These are phyloP conservation scores for Colaptes auratus DNA, from an alignment of 2,113 vertebrate genomes.

Conservation along the genomic window DNA sequence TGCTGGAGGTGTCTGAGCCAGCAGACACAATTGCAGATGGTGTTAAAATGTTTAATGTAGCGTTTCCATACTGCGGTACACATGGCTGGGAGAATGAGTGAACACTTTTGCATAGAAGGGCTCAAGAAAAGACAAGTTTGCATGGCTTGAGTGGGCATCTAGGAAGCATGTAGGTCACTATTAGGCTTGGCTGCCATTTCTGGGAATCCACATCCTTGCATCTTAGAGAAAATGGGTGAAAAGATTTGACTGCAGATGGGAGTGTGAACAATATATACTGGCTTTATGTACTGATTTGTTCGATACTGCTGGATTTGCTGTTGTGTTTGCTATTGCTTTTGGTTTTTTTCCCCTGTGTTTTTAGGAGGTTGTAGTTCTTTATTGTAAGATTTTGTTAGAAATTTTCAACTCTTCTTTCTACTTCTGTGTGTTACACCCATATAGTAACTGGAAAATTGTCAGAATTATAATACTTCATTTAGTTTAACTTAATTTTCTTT, in stretches of 20 bases:
- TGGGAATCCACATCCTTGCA: not conserved
- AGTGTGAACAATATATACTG: not conserved
- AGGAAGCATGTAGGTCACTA: not conserved
- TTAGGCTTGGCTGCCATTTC: not conserved
- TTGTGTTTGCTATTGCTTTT: not conserved
- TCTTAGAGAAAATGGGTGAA: not conserved
- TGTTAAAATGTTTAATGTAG: conserved; percentile 20
- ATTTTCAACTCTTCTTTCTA: not conserved
- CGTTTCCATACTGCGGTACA: not conserved
- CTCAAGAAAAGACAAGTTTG: not conserved
- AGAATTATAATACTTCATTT: not conserved
- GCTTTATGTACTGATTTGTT: not conserved
- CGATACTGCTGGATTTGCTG: not conserved
- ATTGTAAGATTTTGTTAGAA: not conserved
- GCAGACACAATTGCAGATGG: not conserved
- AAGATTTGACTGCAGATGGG: not conserved
- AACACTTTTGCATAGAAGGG: not conserved
- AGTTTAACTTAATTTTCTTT: not conserved
- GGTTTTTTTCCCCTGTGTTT: not conserved
- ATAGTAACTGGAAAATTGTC: not conserved
- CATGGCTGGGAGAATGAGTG: not conserved
- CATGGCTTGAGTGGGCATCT: not conserved
- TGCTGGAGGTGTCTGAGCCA: not conserved
- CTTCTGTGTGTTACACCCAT: not conserved
- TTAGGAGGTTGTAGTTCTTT: not conserved